Base-by-base conservation (phyloP, 2,113 vertebrate genomes). In the Setophaga coronata region DNA sequence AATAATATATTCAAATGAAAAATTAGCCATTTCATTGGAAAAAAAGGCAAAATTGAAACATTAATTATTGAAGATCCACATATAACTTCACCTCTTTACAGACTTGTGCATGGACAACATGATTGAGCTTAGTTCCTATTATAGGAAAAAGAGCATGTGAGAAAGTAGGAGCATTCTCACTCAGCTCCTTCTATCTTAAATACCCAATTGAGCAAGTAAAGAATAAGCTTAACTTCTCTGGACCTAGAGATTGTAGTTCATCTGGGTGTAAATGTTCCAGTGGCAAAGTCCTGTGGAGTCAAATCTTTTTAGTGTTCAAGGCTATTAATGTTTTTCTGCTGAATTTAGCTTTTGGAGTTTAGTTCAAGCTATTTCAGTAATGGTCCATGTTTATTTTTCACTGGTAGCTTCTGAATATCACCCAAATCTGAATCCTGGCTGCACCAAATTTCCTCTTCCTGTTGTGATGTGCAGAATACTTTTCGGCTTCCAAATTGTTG, bases 21-120 rank as follows among this genome's bases (percentile, higher is more conserved):
- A 23, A 83, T 58, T 74, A 82, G 43, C 17, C 8, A 60, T 82
- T 96, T 64, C 26, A 76, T 19, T 84, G 56, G 45, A n/a, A 81
- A 87, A 50, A 87, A 82, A 28, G 28, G 38, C 42, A 82, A 91
- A 96, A 89, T 79, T 76, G 45, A 80, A 95, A 16, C 25, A 87
- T 89, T 92, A 87, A 82, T 95, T 90, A 90, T 89, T 92, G 83
- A 96, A 65, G 36, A 80, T 24, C 16, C 38, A 57, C 51, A 47
- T 81, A 24, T 42, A 82, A 54, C 6, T 82, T 57, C 20, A 77
- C 47, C 34, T 87, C 25, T 76, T 79, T 82, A 58, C 25, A 66
- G 21, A 29, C 16, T 73, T 82, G 23, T 48, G 40, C 14, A 34
- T 54, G 56, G 43, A 53, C 43, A 87, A 43, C 31, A 65, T 57